phyloP scores from a whole-genome alignment of 2,888 invertebrate species.

The Scaptodrosophila latifasciaeformis region DNA sequence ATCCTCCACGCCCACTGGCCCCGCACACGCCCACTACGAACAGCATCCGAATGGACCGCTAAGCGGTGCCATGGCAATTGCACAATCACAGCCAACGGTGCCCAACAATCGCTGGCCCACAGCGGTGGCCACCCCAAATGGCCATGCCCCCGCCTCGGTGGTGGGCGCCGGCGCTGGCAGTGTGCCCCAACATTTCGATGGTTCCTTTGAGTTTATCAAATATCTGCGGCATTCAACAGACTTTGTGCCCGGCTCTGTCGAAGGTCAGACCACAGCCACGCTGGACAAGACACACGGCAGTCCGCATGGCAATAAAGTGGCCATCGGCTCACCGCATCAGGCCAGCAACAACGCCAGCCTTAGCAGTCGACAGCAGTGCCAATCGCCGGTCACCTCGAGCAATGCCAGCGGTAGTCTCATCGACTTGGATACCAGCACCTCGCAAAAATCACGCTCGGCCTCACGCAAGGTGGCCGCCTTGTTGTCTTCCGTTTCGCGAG shows the following conservation, averaged over 20 bases:
- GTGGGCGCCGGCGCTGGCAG: conserved; percentile 22
- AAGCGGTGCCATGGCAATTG: conserved; percentile 22
- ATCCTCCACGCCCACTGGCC: not conserved
- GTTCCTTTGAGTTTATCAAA: conserved; percentile 74
- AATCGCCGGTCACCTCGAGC: conserved; percentile 18
- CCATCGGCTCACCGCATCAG: too few relatives aligned
- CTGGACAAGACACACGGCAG: conserved; percentile 8
- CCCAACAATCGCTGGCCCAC: conserved; percentile 63
- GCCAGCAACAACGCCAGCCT: conserved; percentile 8
- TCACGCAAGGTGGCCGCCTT: conserved; percentile 67
- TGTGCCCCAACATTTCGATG: conserved; percentile 68
- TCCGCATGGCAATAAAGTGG: conserved; percentile 24
- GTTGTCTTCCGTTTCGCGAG: conserved; percentile 62
- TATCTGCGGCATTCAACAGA: conserved; percentile 73
- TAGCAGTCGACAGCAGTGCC: conserved; percentile 3
- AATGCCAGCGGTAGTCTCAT: conserved; percentile 57
- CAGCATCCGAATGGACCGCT: not conserved
- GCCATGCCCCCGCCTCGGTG: conserved; percentile 29
- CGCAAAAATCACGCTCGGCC: conserved; percentile 72
- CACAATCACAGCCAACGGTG: conserved; percentile 10
- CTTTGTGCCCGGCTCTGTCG: conserved; percentile 52
- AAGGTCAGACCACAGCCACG: conserved; percentile 20
- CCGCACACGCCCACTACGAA: conserved; percentile 6
- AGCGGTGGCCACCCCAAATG: conserved; percentile 57
- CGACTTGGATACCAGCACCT: conserved; percentile 71